These are phyloP conservation scores for Cloeon dipterum DNA, from an alignment of 2,888 invertebrate species.

Conservation along the genomic window DNA sequence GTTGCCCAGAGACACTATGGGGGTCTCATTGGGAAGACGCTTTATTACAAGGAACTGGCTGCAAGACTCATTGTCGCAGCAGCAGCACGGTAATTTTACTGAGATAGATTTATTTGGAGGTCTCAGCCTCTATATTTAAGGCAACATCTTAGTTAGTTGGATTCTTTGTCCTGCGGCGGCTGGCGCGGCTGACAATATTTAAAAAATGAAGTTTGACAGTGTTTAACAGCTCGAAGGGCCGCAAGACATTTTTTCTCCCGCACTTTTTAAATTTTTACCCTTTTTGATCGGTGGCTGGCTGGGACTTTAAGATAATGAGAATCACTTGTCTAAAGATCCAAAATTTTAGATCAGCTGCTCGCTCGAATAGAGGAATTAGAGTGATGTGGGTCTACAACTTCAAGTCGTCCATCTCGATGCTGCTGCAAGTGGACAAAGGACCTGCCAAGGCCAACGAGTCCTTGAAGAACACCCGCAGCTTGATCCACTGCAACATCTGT, in stretches of 20 bases:
- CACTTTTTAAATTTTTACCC: no score
- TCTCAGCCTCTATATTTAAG: no score
- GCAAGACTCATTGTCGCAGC: constrained; percentile 12
- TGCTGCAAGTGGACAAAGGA: constrained; percentile 11
- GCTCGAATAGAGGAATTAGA: constrained; percentile 12
- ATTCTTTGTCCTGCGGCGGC: no score
- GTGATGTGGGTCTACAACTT: constrained; percentile 10
- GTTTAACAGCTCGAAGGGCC: no score
- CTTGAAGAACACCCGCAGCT: constrained; percentile 9
- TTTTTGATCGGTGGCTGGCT: no score
- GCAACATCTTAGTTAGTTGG: no score
- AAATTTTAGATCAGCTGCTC: constrained; percentile 11
- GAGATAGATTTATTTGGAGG: no score
- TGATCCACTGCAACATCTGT: constrained; percentile 13
- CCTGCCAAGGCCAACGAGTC: constrained; percentile 11
- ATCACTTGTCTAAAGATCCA: no score
- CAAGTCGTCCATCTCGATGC: constrained; percentile 12
- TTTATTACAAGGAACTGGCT: constrained; percentile 12
- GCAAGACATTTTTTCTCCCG: no score
- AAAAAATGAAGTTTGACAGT: no score
- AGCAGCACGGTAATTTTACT: constrained; percentile 11
- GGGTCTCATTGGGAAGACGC: constrained; percentile 12
- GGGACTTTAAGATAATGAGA: no score
- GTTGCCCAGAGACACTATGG: constrained; percentile 12
- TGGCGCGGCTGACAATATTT: no score